Base-by-base conservation (phyloP, 2,888 invertebrate species). In the Ethmia dodecea region DNA sequence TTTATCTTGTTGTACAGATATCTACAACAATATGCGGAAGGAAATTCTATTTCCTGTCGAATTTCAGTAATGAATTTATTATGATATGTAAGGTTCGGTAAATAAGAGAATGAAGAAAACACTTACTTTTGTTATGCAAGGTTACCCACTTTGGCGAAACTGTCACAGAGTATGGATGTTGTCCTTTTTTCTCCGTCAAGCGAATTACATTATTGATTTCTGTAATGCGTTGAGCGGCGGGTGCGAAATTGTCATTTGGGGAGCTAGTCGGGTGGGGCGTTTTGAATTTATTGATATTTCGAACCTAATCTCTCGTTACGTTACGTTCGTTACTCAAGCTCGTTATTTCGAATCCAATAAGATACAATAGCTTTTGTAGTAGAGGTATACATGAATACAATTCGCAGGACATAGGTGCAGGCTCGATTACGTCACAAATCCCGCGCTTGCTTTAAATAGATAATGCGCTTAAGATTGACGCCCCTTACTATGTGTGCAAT, bases 151-250 rank as follows among this genome's bases (percentile, higher is more conserved):
- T n/a, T n/a, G n/a, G n/a, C n/a, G n/a, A n/a, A n/a, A n/a, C n/a
- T n/a, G n/a, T n/a, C n/a, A n/a, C n/a, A n/a, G n/a, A n/a, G n/a
- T n/a, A n/a, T n/a, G n/a, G n/a, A n/a, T n/a, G n/a, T n/a, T n/a
- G n/a, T n/a, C n/a, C 44, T 46, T 30, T 49, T 47, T 47, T 43
- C 42, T 38, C 39, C 42, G 55, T 57, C 51, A 57, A 52, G 55
- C 52, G 48, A 60, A 61, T 63, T 65, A 56, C 59, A 65, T 63
- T 69, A 72, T 71, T 60, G 65, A 64, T 65, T 62, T 45, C 43
- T 45, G 56, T 67, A 68, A 70, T 61, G 61, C 60, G 56, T 57
- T 51, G 60, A 64, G 49, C 54, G 56, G 53, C 42, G 39, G 42
- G 42, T 44, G 49, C 45, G 48, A 51, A 26, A n/a, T 22, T 22